Evolutionary conservation across 2,888 invertebrate species (phyloP), one percentile per base, ranked within the genome.

Genomic region (Idaea straminata): DNA sequence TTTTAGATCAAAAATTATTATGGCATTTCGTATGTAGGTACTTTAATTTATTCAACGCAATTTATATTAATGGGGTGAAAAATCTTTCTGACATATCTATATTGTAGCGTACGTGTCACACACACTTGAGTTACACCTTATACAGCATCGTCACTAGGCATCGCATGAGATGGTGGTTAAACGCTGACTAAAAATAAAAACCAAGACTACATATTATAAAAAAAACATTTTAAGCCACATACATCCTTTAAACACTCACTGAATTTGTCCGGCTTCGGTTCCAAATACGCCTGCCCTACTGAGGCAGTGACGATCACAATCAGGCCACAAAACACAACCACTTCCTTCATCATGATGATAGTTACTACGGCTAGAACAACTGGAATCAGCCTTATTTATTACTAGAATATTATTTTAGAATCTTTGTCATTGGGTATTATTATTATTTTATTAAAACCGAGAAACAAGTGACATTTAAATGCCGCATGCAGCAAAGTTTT

Each of bases 301-400:
- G 5, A 47, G 5, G 47, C 47, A 6, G 47, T 3, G 47, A 69
- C 66, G 35, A 74, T 66, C 1, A 2, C 6, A 47, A 47, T 10
- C 47, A 47, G 13, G 13, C 47, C 7, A 47, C 47, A 47, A 13
- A 47, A 47, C 47, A 6, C 47, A 47, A 47, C 47, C 13, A 47
- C 47, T 47, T 47, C 7, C 47, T 47, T 47, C 10, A 47, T 47
- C 47, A 47, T 47, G 13, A 13, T 47, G 47, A 7, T 0, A 7
- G 47, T 47, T 47, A 47, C 47, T 47, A 47, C 10, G 47, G 13
- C 47, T 47, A 47, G 47, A 47, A 4, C 10, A 7, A 10, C 47
- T 47, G 47, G 13, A 47, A 47, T 13, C 47, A 10, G 47, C 47
- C 47, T 47, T 47, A 47, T 47, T 13, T 47, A 7, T 7, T 13